Percentiles rank a stretch among this genome's conserved stretches.
phyloP scores from a whole-genome alignment of 2,888 invertebrate species.

The Dynastes tityus region DNA sequence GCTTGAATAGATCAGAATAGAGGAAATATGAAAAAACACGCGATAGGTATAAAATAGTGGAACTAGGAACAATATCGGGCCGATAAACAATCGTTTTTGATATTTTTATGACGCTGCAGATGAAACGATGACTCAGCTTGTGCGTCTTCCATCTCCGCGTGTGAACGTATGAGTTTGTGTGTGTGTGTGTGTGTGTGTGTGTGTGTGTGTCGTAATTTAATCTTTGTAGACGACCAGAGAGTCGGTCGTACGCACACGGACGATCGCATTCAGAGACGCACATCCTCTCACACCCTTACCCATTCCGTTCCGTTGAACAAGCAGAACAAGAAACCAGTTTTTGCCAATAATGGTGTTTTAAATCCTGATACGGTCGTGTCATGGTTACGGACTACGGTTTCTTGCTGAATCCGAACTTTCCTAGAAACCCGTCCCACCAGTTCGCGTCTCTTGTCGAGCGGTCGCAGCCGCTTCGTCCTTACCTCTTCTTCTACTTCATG shows the following conservation, averaged over 20 bases:
- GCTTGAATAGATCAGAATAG: no score
- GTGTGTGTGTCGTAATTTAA: constrained; percentile 54
- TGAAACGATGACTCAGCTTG: constrained; percentile 50
- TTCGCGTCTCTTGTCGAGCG: constrained; percentile 20
- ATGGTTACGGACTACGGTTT: constrained; percentile 59
- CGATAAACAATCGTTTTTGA: constrained; percentile 5
- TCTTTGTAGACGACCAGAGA: constrained; percentile 51
- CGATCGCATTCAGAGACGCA: constrained; percentile 56
- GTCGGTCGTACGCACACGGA: constrained; percentile 48
- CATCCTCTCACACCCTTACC: constrained; percentile 52
- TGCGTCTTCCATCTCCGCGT: constrained; percentile 47
- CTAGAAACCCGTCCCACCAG: constrained; percentile 50
- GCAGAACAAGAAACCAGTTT: constrained; percentile 55
- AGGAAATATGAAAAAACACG: no score
- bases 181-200: constrained; percentile 51
- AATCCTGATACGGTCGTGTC: constrained; percentile 60
- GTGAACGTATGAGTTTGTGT: constrained; percentile 27
- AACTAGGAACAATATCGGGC: constrained; percentile 18
- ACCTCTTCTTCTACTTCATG: constrained; percentile 2
- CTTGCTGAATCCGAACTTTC: constrained; percentile 58
- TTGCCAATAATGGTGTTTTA: constrained; percentile 60
- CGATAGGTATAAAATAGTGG: no score
- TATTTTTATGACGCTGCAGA: constrained; percentile 28
- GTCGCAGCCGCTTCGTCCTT: constrained; percentile 16
- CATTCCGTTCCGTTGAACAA: constrained; percentile 50